phyloP scores from a whole-genome alignment of 2,797 vertebrate genomes.

The Squalus acanthias region DNA sequence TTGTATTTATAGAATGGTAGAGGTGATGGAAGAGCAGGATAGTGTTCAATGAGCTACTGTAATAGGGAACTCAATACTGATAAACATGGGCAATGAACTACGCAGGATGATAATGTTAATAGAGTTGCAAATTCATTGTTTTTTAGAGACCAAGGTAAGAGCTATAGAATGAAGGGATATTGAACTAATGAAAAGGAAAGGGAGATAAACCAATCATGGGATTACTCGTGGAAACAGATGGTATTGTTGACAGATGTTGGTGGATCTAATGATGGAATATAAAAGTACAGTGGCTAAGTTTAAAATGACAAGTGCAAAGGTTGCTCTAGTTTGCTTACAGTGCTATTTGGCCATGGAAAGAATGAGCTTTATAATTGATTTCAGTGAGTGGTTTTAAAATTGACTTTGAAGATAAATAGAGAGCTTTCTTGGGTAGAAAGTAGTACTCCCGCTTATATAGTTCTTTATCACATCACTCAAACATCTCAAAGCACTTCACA shows the following conservation, averaged over 20 bases:
- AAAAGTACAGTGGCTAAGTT: neutral
- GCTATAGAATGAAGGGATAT: neutral
- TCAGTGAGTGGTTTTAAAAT: neutral
- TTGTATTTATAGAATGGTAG: neutral
- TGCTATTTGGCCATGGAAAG: neutral
- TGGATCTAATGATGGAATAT: neutral
- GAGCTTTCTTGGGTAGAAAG: neutral
- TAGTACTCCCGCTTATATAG: neutral
- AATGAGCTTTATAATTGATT: neutral
- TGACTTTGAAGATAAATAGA: neutral
- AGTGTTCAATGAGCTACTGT: neutral
- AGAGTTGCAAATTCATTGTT: neutral
- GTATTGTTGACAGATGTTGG: neutral
- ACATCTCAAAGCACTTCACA: neutral
- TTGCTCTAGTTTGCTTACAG: neutral
- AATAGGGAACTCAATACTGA: neutral
- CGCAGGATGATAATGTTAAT: too few relatives aligned
- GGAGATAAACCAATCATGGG: neutral
- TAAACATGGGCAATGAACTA: neutral
- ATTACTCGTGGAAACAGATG: neutral
- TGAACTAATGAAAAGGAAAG: neutral
- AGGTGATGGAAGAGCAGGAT: neutral
- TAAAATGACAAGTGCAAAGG: neutral
- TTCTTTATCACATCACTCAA: neutral
- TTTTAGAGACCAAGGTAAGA: neutral